Base-by-base conservation (phyloP, 1,140 invertebrate genomes). In the Leucophenga varia region DNA sequence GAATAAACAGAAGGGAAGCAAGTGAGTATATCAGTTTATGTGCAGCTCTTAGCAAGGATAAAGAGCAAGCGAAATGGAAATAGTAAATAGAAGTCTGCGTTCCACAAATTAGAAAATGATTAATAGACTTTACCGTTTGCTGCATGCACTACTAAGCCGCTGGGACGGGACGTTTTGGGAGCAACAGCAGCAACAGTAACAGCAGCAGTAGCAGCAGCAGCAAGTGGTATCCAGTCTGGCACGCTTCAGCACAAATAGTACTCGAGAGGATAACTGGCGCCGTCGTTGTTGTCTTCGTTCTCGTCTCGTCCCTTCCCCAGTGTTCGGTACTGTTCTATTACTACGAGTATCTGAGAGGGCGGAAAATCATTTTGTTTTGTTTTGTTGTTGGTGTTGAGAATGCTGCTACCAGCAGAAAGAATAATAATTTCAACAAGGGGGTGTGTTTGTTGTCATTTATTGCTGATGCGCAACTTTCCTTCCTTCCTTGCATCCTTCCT, bases 41-140 rank as follows among this genome's bases (percentile, higher is more conserved):
- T 5, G 22, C 10, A 10, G 22, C 5, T 5, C 5, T 25, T 6
- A 25, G 22, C 22, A 6, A 25, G 22, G 22, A 25, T n/a, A n/a
- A n/a, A n/a, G n/a, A 10, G 22, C 22, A 25, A 6, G 10, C 5
- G 22, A 6, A 25, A 25, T 5, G 10, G 22, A 25, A 5, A 25
- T 6, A 25, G 22, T n/a, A 4, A 34, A 14, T 34, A 34, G n/a
- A 8, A n/a, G 31, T 51, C 48, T 50, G 59, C 61, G 69, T 72
- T 72, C 67, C 67, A 71, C 67, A 72, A 72, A 72, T 72, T 72
- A 72, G 64, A 72, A 72, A 72, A 72, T 72, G 69, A 72, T 72
- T 72, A 72, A 72, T 72, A 69, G 69, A 72, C 64, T 72, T 69
- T 72, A 72, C 69, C 64, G 60, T 65, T 72, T 65, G 69, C 59